These are phyloP conservation scores for Rotaria macrura DNA, from an alignment of 2,888 invertebrate genomes.

Conservation along the genomic window DNA sequence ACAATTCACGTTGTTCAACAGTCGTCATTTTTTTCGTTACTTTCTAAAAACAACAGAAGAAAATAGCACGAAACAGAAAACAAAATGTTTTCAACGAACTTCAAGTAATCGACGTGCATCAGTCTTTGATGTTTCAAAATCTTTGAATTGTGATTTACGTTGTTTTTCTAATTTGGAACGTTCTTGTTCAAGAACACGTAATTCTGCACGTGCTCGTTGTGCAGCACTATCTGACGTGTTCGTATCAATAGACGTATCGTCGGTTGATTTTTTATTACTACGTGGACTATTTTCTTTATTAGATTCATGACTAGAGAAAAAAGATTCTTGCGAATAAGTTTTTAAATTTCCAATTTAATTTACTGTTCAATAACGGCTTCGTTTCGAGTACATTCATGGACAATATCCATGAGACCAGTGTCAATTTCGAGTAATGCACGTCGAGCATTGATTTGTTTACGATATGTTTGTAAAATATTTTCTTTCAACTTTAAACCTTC, in stretches of 20 bases:
- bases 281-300: slow-evolving; percentile 22
- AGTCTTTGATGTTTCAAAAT: background rate
- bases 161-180: slow-evolving; percentile 35
- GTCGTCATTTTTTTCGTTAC: slow-evolving; percentile 71
- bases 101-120: background rate
- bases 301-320: background rate
- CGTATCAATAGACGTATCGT: background rate
- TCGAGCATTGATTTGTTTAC: slow-evolving; percentile 79
- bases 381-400: slow-evolving; percentile 75
- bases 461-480: slow-evolving; percentile 75
- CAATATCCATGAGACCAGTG: slow-evolving; percentile 72
- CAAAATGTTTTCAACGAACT: background rate
- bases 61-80: too few species aligned
- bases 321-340: background rate
- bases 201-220: slow-evolving; percentile 19
- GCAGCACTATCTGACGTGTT: background rate
- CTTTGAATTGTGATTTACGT: slow-evolving; percentile 28
- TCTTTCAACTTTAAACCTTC: slow-evolving; percentile 57
- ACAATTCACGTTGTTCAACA: slow-evolving; percentile 76
- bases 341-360: slow-evolving; percentile 35
- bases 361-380: slow-evolving; percentile 74
- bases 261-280: background rate
- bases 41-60: slow-evolving; percentile 56
- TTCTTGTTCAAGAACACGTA: slow-evolving; percentile 29
- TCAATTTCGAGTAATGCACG: slow-evolving; percentile 73